Percentiles rank a stretch among this genome's conserved stretches.
Conservation (phyloP, 2,888 invertebrate genomes). For the Leptinotarsa haldemani region DNA sequence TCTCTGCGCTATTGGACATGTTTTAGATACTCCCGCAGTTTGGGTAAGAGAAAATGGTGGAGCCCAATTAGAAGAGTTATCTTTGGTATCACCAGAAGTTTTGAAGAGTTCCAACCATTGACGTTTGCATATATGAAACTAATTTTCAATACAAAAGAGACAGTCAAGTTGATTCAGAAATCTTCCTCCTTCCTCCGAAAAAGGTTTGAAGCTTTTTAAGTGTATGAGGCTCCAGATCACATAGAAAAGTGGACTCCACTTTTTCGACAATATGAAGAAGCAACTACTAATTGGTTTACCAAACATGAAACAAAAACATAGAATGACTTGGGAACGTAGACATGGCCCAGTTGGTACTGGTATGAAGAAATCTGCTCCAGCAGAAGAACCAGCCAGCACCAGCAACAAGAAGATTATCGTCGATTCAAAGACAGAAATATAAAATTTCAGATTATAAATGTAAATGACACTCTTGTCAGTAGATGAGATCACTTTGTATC, state of each 20-base stretch:
- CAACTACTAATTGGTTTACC: conserved; percentile 88
- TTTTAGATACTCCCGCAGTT: conserved; percentile 77
- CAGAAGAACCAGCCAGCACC: conserved; percentile 15
- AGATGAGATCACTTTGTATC: neutral
- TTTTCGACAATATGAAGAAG: conserved; percentile 78
- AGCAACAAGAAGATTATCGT: too few species aligned
- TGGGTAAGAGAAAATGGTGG: conserved; percentile 84
- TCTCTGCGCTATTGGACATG: conserved; percentile 67
- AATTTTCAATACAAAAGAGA: conserved; percentile 91
- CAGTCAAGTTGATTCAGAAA: conserved; percentile 87
- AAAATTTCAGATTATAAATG: neutral
- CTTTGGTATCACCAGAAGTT: conserved; percentile 94
- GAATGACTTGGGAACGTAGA: conserved; percentile 96
- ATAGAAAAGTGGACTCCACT: conserved; percentile 75
- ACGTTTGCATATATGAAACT: conserved; percentile 92
- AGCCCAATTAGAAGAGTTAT: conserved; percentile 84
- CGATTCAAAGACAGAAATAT: neutral
- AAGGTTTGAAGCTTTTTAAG: conserved; percentile 86
- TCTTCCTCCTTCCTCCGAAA: conserved; percentile 90
- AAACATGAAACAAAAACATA: conserved; percentile 99
- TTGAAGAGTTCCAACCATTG: conserved; percentile 93
- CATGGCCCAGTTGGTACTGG: conserved; percentile 83
- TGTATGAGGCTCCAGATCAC: conserved; percentile 81
- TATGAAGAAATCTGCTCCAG: conserved; percentile 64
- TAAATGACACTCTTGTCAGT: neutral